A percentile compares a stretch with the other conserved stretches of the same genome.
phyloP scores from a whole-genome alignment of 2,797 vertebrate genomes.

The Danio albolineatus region DNA sequence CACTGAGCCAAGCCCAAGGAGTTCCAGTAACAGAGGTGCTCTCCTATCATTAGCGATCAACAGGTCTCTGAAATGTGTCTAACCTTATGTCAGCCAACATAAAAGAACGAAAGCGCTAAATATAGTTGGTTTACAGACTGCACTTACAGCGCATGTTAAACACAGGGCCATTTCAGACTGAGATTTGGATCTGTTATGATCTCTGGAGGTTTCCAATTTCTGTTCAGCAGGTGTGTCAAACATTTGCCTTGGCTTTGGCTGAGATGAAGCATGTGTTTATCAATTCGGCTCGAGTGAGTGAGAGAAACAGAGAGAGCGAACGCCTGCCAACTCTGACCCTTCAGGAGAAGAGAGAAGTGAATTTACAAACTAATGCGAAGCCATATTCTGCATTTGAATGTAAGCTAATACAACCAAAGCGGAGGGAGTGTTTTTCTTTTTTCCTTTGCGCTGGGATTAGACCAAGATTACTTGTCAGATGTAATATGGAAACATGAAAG shows the following conservation, averaged over 20 bases:
- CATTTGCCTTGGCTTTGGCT: conserved; percentile 83
- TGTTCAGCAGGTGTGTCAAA: conserved; percentile 85
- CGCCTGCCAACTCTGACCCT: conserved; percentile 55
- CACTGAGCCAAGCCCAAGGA: conserved; percentile 69
- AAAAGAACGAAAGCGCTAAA: conserved; percentile 60
- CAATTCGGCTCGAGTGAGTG: conserved; percentile 70
- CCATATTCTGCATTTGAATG: conserved; percentile 49
- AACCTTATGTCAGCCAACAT: conserved; percentile 47
- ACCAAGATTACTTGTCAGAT: conserved; percentile 52
- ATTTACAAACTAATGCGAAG: conserved; percentile 57
- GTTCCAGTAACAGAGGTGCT: conserved; percentile 75
- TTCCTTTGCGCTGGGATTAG: conserved; percentile 13
- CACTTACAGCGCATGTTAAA: conserved; percentile 36
- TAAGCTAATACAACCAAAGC: conserved; percentile 49
- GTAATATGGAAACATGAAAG: conserved; percentile 42
- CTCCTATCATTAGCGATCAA: conserved; percentile 58
- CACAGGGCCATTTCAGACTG: conserved; percentile 64
- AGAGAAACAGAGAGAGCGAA: conserved; percentile 61
- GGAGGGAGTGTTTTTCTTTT: conserved; percentile 38
- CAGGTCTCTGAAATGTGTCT: conserved; percentile 59
- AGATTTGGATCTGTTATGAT: conserved; percentile 75
- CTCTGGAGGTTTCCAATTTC: conserved; percentile 81
- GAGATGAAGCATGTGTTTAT: conserved; percentile 81
- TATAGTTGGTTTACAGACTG: conserved; percentile 59
- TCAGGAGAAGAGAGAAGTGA: conserved; percentile 56